phyloP scores from a whole-genome alignment of 2,888 invertebrate genomes.

The Acanthosepion esculentum region DNA sequence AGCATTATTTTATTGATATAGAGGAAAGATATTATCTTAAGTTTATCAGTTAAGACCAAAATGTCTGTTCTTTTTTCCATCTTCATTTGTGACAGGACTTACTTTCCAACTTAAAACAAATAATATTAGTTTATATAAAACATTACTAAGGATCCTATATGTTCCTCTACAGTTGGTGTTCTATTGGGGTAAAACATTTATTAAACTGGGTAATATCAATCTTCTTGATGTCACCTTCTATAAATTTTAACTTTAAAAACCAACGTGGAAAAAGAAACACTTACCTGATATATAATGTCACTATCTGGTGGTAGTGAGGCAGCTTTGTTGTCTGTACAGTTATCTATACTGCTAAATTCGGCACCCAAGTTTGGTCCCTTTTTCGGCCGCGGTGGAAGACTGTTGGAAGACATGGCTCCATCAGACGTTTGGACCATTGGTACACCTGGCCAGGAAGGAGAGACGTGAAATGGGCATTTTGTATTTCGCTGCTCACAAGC shows the following conservation, averaged over 20 bases:
- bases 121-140: too few species aligned
- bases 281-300: not conserved
- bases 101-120: too few species aligned
- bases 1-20: too few species aligned
- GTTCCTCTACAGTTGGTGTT: too few species aligned
- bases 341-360: conserved; percentile 2
- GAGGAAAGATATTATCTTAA: too few species aligned
- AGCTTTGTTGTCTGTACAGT: not conserved
- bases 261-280: not conserved
- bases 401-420: not conserved
- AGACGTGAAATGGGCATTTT: not conserved
- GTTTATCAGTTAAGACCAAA: too few species aligned
- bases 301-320: not conserved
- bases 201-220: too few species aligned
- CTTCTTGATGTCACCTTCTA: too few species aligned
- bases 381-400: not conserved
- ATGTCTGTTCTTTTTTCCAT: too few species aligned
- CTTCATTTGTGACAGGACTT: too few species aligned
- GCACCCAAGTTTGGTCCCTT: not conserved
- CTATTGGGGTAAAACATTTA: too few species aligned
- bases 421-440: not conserved
- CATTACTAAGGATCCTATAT: too few species aligned
- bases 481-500: not conserved
- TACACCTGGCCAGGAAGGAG: not conserved
- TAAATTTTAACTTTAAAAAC: not conserved